These are phyloP conservation scores for Zoanthus gigantus DNA, from an alignment of 92 coral and sea anemone genomes.

Conservation along the genomic window DNA sequence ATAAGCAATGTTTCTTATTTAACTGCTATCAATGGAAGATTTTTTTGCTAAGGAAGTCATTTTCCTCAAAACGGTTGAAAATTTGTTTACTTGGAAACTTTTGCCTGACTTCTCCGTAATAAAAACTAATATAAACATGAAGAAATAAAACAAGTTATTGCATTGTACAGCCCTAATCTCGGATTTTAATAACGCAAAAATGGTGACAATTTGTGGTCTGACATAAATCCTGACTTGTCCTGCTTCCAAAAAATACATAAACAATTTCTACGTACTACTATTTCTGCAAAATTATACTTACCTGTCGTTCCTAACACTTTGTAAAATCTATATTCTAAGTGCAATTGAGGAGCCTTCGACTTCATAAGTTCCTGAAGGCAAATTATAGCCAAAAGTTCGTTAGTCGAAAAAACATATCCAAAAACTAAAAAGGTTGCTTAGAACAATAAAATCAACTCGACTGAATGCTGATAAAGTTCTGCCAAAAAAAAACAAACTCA, in stretches of 20 bases:
- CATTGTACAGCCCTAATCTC: background rate
- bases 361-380: slow-evolving; percentile 95
- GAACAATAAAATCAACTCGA: slow-evolving; percentile 7
- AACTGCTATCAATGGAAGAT: no score
- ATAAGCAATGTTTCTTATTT: background rate
- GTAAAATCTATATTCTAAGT: slow-evolving; percentile 95
- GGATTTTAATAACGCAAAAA: background rate
- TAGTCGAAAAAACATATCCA: background rate
- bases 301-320: slow-evolving; percentile 96
- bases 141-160: background rate
- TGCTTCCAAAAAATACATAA: background rate
- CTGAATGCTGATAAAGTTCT: slow-evolving; percentile 12
- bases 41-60: background rate
- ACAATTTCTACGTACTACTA: background rate
- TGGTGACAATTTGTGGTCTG: background rate
- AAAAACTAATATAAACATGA: slow-evolving; percentile 30
- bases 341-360: slow-evolving; percentile 98
- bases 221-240: background rate
- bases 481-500: slow-evolving; percentile 66
- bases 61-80: background rate
- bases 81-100: background rate
- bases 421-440: background rate
- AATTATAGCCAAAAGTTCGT: slow-evolving; percentile 18
- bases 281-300: slow-evolving; percentile 44
- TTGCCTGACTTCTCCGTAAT: slow-evolving; percentile 1